A percentile compares a stretch with the other conserved stretches of the same genome.
Conservation (phyloP, 2,797 vertebrate species). For the Semotilus atromaculatus region DNA sequence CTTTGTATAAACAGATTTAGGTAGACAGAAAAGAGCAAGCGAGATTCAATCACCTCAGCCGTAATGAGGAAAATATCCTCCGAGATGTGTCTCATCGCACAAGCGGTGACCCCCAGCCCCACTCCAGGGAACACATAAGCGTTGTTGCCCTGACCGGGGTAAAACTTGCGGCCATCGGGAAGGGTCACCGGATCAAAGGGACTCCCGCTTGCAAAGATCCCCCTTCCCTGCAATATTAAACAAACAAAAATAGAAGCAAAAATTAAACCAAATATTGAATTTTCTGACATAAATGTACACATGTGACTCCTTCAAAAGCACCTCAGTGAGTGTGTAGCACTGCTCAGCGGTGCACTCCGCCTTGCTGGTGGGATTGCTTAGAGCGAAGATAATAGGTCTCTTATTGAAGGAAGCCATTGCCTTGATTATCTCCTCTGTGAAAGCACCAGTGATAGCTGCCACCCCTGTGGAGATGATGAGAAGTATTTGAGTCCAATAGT, state of each 20-base stretch:
- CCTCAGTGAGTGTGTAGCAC: constrained; percentile 92
- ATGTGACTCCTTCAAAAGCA: constrained; percentile 62
- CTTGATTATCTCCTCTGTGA: constrained; percentile 89
- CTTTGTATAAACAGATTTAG: background rate
- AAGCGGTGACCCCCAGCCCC: constrained; percentile 86
- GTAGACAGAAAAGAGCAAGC: background rate
- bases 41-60: constrained; percentile 84
- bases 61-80: constrained; percentile 90
- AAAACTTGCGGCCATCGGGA: constrained; percentile 83
- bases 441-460: constrained; percentile 91
- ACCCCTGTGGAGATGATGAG: constrained; percentile 79
- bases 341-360: constrained; percentile 97
- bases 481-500: constrained; percentile 20
- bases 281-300: background rate
- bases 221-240: constrained; percentile 80
- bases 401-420: constrained; percentile 93
- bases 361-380: constrained; percentile 99
- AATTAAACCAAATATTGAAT: background rate
- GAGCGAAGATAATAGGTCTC: constrained; percentile 92
- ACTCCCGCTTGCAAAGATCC: constrained; percentile 96
- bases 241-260: background rate
- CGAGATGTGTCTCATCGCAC: constrained; percentile 82
- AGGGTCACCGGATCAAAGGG: constrained; percentile 93
- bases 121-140: constrained; percentile 97
- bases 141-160: constrained; percentile 97